Evolutionary conservation across 2,797 vertebrate species (phyloP).

Genomic region (Fistularia commersonii): DNA sequence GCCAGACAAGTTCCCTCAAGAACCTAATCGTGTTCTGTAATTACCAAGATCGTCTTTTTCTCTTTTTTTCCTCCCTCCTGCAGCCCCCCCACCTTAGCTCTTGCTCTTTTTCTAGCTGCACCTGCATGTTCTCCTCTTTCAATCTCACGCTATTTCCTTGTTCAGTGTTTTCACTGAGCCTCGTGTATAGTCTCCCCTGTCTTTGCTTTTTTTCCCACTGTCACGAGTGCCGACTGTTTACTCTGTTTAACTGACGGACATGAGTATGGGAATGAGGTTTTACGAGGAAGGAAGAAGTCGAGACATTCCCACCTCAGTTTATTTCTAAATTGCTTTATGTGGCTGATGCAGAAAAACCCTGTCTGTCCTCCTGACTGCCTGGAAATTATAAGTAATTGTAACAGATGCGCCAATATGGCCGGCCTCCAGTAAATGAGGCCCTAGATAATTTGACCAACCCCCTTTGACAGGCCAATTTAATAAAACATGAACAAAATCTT

Average conservation of each 20-base stretch:
- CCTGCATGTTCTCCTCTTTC: slow-evolving; percentile 40
- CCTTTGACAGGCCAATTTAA: slow-evolving; percentile 99
- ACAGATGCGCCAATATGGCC: slow-evolving; percentile 99
- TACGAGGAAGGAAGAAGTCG: slow-evolving; percentile 63
- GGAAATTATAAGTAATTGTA: slow-evolving; percentile 99
- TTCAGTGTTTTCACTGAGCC: slow-evolving; percentile 19
- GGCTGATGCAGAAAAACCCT: slow-evolving; percentile 92
- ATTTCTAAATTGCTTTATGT: slow-evolving; percentile 99
- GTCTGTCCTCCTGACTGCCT: slow-evolving; percentile 82
- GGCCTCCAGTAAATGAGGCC: slow-evolving; percentile 99
- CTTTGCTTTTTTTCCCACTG: slow-evolving; percentile 37
- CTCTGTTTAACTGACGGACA: slow-evolving; percentile 65
- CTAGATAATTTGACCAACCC: slow-evolving; percentile 99
- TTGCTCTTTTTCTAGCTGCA: slow-evolving; percentile 37
- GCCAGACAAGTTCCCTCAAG: slow-evolving; percentile 98
- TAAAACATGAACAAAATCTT: slow-evolving; percentile 99
- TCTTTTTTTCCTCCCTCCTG: slow-evolving; percentile 24
- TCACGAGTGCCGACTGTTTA: slow-evolving; percentile 79
- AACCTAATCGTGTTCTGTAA: slow-evolving; percentile 99
- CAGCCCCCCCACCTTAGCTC: slow-evolving; percentile 18
- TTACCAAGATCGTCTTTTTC: slow-evolving; percentile 81
- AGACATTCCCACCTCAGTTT: slow-evolving; percentile 96
- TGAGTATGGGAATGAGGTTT: slow-evolving; percentile 20
- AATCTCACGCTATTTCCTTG: slow-evolving; percentile 14
- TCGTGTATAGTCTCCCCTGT: not conserved